These are phyloP conservation scores for Salvelinus fontinalis DNA, from an alignment of 2,113 vertebrate species.

Conservation along the genomic window DNA sequence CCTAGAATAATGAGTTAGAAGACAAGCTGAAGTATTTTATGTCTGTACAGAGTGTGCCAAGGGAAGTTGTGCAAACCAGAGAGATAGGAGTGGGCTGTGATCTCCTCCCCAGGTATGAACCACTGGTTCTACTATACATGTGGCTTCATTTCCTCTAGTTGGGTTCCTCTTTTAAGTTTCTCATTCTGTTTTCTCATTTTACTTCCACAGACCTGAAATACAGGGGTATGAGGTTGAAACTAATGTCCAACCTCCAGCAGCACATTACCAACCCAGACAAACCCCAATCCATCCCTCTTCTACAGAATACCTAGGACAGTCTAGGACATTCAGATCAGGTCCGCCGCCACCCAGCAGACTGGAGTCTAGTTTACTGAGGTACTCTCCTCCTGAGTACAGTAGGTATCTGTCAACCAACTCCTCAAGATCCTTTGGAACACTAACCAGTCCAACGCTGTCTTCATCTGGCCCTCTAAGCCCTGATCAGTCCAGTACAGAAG, in stretches of 20 bases:
- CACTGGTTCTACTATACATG: not conserved
- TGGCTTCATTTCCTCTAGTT: not conserved
- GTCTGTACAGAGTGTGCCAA: conserved; percentile 75
- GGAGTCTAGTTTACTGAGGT: conserved; percentile 70
- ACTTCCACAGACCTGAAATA: conserved; percentile 55
- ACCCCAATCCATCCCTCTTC: conserved; percentile 25
- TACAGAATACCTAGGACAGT: conserved; percentile 13
- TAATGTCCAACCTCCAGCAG: conserved; percentile 29
- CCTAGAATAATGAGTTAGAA: conserved; percentile 96
- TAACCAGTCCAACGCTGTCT: conserved; percentile 17
- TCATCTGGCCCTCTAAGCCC: conserved; percentile 29
- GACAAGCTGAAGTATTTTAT: conserved; percentile 93
- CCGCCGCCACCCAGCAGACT: conserved; percentile 67
- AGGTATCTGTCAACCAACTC: conserved; percentile 50
- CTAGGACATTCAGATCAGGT: conserved; percentile 30
- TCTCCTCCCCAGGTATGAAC: conserved; percentile 83
- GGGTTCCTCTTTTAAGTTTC: too few species aligned
- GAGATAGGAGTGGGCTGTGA: conserved; percentile 86
- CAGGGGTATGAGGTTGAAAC: conserved; percentile 40
- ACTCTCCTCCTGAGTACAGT: conserved; percentile 72
- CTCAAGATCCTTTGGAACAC: not conserved
- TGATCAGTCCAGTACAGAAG: conserved; percentile 35
- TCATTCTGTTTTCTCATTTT: too few species aligned
- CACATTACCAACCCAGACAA: not conserved
- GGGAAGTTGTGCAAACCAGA: conserved; percentile 75